Conservation (phyloP, 2,888 invertebrate genomes). For the Plagiodera versicolora region DNA sequence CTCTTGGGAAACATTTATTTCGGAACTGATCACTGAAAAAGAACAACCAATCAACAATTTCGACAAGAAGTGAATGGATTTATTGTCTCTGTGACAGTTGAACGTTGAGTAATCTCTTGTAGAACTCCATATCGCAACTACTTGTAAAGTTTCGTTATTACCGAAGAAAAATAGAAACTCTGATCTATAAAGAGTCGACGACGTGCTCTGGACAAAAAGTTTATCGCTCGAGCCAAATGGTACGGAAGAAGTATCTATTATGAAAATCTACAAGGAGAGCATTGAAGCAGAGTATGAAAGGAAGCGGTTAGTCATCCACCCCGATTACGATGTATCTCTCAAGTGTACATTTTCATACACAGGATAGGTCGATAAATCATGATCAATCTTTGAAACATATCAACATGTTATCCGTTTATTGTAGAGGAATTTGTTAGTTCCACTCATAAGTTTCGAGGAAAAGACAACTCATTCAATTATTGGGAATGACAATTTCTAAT, state of each 20-base stretch:
- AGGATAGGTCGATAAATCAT: too few species aligned
- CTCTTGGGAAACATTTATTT: not conserved
- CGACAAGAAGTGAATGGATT: not conserved
- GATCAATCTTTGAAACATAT: too few species aligned
- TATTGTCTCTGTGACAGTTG: not conserved
- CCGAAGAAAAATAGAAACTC: conserved; percentile 1
- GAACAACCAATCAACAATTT: not conserved
- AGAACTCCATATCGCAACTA: not conserved
- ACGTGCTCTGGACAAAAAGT: conserved; percentile 17
- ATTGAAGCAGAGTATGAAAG: conserved; percentile 20
- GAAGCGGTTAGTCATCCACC: conserved; percentile 26
- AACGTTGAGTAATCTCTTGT: not conserved
- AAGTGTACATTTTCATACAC: too few species aligned
- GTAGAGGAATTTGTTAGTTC: too few species aligned
- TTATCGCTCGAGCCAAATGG: conserved; percentile 29
- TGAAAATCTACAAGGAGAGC: conserved; percentile 28
- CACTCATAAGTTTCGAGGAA: too few species aligned
- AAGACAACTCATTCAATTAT: too few species aligned
- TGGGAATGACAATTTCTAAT: too few species aligned
- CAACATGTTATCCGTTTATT: too few species aligned
- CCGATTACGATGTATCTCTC: conserved; percentile 18
- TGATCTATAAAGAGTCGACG: not conserved
- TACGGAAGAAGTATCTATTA: conserved; percentile 29
- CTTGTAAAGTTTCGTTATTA: not conserved
- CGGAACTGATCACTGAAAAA: not conserved